Conservation (phyloP, 2,888 invertebrate genomes). For the Lepetodrilus schrolli region DNA sequence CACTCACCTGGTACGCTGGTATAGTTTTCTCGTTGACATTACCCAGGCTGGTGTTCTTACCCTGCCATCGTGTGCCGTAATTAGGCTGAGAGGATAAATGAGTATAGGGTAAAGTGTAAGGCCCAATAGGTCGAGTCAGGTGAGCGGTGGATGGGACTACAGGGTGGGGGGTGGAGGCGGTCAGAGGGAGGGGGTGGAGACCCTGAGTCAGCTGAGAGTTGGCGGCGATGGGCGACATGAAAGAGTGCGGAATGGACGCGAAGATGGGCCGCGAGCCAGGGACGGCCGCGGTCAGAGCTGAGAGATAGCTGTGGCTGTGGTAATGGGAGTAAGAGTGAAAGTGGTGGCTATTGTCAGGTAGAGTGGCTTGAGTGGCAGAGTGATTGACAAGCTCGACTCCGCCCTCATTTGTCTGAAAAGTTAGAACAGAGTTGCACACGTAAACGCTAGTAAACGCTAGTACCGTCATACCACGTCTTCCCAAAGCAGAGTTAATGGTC, state of each 20-base stretch:
- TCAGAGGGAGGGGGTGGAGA: constrained; percentile 49
- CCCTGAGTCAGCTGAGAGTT: neutral
- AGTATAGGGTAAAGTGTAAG: constrained; percentile 35
- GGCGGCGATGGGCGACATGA: neutral
- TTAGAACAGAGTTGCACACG: constrained; percentile 4
- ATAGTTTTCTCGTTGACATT: constrained; percentile 63
- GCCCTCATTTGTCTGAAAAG: constrained; percentile 10
- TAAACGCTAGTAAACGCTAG: neutral
- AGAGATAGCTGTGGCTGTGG: neutral
- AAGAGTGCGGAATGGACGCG: neutral
- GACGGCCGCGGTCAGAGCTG: neutral
- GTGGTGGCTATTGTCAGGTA: neutral
- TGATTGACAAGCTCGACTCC: constrained; percentile 4
- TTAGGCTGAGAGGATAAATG: constrained; percentile 59
- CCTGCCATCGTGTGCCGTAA: constrained; percentile 57
- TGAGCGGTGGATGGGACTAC: constrained; percentile 43
- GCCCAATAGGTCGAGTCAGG: constrained; percentile 49
- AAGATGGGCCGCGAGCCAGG: neutral
- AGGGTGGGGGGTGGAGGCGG: constrained; percentile 47
- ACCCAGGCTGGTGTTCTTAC: constrained; percentile 53
- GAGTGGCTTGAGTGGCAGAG: neutral
- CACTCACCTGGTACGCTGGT: constrained; percentile 62
- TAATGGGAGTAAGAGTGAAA: constrained; percentile 2
- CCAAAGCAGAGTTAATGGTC: too few relatives aligned
- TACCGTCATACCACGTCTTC: neutral